Evolutionary conservation across 2,797 vertebrate genomes (phyloP), one percentile per base, ranked within the genome.

Genomic region (Sarcoramphus papa): DNA sequence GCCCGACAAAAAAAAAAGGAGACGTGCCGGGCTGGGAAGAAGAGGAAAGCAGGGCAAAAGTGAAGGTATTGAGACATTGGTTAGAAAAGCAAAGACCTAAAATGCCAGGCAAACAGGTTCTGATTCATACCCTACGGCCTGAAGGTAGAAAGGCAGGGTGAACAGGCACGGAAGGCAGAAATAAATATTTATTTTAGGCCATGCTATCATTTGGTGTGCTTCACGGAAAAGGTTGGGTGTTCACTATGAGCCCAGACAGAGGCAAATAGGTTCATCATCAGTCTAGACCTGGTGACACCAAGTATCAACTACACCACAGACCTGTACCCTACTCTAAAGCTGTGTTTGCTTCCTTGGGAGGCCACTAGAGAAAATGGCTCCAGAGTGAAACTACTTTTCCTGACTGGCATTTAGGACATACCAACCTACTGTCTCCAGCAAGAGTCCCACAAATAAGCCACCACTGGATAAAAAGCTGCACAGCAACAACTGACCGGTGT

Each of bases 61-160:
- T 37, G 35, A 86, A 48, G 68, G 57, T 83, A 90, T 11, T 40
- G 73, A 97, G 94, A 92, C 90, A 57, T 28, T 73, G 72, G 92
- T 88, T 69, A 91, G 92, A 81, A 96, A 97, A 97, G 80, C 73
- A 96, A 96, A 95, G 87, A 92, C n/a, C 48, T 91, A 65, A 96
- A 96, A 95, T 92, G 86, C 90, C 86, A 96, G 84, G 84, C 84
- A 95, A 97, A 97, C 62, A 96, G 85, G 59, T 85, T 95, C 57
- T 94, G 92, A 97, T 83, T 95, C 91, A 96, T 73, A 77, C 65
- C 41, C 45, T 92, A 88, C 3, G 3, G 75, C 72, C 85, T 47
- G 18, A 75, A 88, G 40, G 69, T 81, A 96, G 70, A 92, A 88
- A 65, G 62, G 25, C 76, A 92, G 40, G 13, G 45, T 72, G 81